Conservation (phyloP, 30 jellyfish, hydroid and myxozoan genomes). For the Euphysa ruthae region DNA sequence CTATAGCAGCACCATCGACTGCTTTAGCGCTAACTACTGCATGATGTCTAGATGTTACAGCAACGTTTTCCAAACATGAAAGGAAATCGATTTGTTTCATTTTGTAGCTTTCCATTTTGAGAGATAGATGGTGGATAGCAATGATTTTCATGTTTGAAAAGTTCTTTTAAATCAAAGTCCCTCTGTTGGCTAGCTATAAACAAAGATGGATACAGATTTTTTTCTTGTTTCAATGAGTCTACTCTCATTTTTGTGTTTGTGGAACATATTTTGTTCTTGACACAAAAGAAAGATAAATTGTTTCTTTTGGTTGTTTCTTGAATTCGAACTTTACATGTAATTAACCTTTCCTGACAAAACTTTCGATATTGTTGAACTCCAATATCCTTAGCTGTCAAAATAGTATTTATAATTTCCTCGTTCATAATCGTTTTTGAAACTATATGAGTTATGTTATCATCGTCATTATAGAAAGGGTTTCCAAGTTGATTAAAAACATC, state of each 20-base stretch:
- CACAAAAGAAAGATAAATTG: not conserved
- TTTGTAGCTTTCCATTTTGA: slow-evolving; percentile 19
- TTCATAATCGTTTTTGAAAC: not conserved
- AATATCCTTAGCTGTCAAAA: slow-evolving; percentile 2
- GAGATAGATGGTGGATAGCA: slow-evolving; percentile 41
- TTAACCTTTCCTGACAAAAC: not conserved
- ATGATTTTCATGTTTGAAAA: slow-evolving; percentile 41
- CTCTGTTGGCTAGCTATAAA: slow-evolving; percentile 38
- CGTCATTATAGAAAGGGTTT: not conserved
- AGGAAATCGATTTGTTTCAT: slow-evolving; percentile 21
- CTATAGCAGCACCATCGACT: slow-evolving; percentile 37
- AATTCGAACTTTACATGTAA: slow-evolving; percentile 4
- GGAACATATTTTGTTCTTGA: not conserved
- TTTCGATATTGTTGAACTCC: not conserved
- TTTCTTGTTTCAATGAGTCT: slow-evolving; percentile 19
- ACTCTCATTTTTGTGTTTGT: slow-evolving; percentile 7
- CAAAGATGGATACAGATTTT: slow-evolving; percentile 27
- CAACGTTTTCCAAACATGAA: slow-evolving; percentile 10
- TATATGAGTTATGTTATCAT: slow-evolving; percentile 1
- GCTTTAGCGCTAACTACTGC: not conserved
- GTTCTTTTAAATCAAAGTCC: slow-evolving; percentile 21
- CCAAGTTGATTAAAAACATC: not conserved
- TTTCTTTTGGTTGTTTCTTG: not conserved
- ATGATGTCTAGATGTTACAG: not conserved
- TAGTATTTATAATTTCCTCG: slow-evolving; percentile 4